Evolutionary conservation across 2,113 vertebrate genomes (phyloP).

Genomic region (Pygoscelis adeliae): DNA sequence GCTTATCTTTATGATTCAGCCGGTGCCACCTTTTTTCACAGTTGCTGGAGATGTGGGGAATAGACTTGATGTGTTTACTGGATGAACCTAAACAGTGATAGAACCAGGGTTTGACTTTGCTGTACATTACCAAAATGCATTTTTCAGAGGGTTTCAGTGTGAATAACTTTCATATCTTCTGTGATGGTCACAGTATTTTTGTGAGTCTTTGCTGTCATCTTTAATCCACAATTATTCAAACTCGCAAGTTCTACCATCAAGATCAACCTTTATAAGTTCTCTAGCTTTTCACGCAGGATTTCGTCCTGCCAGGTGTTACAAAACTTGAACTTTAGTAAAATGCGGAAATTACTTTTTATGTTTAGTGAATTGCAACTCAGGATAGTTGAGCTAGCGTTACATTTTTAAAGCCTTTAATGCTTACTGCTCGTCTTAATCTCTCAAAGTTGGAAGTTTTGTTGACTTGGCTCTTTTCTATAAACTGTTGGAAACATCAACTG

Average conservation of each 20-base stretch:
- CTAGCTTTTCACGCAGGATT: background rate
- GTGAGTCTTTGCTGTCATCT: background rate
- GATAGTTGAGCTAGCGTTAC: background rate
- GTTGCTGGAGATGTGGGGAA: background rate
- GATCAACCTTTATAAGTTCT: background rate
- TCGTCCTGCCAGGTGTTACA: fast-evolving
- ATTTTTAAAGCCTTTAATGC: background rate
- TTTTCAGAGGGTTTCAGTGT: background rate
- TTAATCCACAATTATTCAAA: background rate
- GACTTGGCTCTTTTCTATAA: background rate
- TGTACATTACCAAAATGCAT: fast-evolving
- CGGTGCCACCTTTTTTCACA: background rate
- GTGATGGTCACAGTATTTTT: background rate
- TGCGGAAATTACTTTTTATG: background rate
- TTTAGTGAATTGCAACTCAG: background rate
- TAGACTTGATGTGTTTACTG: background rate
- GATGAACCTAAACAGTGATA: too few relatives aligned
- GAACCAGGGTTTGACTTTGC: background rate
- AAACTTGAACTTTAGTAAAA: background rate
- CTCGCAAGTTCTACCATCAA: background rate
- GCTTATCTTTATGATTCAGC: background rate
- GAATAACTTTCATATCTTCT: fast-evolving
- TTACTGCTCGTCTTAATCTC: background rate
- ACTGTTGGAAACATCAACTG: background rate
- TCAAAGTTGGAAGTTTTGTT: background rate